phyloP scores from a whole-genome alignment of 1,140 invertebrate genomes.

The Lycorma delicatula region DNA sequence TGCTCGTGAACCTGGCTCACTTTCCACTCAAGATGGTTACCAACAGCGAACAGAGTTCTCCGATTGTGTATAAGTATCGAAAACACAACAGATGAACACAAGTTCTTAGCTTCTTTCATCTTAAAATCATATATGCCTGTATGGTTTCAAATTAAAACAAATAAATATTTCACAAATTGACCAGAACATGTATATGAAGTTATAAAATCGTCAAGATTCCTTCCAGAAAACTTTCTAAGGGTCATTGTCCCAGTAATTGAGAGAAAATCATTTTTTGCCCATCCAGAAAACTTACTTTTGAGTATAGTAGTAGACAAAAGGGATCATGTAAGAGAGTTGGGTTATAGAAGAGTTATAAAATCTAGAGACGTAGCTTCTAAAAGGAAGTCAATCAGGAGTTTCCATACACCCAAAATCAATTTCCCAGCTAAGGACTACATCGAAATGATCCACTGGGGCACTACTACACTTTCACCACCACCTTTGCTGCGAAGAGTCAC shows the following conservation, averaged over 20 bases:
- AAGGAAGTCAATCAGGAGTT: background rate
- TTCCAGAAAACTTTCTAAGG: background rate
- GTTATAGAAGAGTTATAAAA: constrained; percentile 2
- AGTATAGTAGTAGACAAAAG: constrained; percentile 2
- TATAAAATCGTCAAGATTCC: constrained; percentile 1
- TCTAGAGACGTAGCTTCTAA: background rate
- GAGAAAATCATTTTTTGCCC: background rate
- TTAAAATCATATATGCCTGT: no score
- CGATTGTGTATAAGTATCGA: no score
- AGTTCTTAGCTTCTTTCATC: no score
- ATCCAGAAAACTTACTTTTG: constrained; percentile 5
- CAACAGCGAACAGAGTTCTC: no score
- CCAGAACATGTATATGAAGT: no score
- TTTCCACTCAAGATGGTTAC: no score
- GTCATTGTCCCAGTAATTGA: background rate
- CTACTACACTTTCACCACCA: background rate
- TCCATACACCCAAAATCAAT: background rate
- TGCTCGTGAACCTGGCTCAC: no score
- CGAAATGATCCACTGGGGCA: background rate
- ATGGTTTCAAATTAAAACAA: no score
- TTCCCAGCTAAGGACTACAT: background rate
- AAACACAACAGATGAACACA: no score
- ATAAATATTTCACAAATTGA: no score
- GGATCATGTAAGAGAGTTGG: background rate
- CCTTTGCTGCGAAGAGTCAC: background rate